phyloP scores from a whole-genome alignment of 2,888 invertebrate species.

The Urechis unicinctus region DNA sequence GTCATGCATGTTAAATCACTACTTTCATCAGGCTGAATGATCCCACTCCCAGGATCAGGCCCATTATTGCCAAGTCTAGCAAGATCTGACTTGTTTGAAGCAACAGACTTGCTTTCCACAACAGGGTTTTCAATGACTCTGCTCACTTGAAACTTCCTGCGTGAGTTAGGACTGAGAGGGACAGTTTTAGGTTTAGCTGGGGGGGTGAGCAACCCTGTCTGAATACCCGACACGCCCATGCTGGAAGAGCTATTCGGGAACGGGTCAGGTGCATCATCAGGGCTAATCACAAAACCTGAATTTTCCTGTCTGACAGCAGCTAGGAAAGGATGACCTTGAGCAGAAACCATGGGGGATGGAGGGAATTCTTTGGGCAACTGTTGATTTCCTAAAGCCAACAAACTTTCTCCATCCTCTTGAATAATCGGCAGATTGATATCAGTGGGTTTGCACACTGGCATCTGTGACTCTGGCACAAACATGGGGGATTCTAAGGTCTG shows the following conservation, averaged over 20 bases:
- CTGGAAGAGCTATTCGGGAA: background rate
- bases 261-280: no score
- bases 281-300: no score
- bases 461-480: conserved; percentile 15
- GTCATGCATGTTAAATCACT: no score
- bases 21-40: no score
- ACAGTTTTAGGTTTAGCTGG: no score
- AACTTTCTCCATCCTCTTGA: conserved; percentile 5
- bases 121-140: background rate
- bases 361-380: conserved; percentile 16
- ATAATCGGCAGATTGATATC: background rate
- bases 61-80: no score
- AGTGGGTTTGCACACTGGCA: conserved; percentile 9
- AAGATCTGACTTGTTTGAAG: no score
- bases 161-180: background rate
- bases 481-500: conserved; percentile 23
- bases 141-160: background rate
- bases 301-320: conserved; percentile 4
- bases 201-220: background rate
- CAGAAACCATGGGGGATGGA: conserved; percentile 21
- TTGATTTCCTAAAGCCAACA: background rate
- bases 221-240: background rate
- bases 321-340: conserved; percentile 11
- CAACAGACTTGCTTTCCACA: no score
- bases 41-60: no score